Percentiles rank a stretch among this genome's conserved stretches.
phyloP scores from a whole-genome alignment of 2,888 invertebrate species.

The Drosophila parthenogenetica region DNA sequence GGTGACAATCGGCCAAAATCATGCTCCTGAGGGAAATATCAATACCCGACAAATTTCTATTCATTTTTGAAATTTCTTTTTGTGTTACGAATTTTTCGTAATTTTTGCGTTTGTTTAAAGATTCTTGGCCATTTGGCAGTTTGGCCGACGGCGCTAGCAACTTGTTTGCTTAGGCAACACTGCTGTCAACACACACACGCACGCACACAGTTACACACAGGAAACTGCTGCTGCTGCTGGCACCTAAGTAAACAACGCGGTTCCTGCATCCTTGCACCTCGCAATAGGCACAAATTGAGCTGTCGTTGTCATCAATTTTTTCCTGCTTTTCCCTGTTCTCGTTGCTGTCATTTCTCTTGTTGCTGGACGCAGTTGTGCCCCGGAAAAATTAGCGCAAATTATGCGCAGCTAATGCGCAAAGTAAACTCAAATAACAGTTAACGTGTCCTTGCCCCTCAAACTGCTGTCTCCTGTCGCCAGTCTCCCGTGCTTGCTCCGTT shows the following conservation, averaged over 20 bases:
- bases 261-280: constrained; percentile 13
- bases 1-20: constrained; percentile 43
- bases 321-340: constrained; percentile 6
- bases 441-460: constrained; percentile 28
- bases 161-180: constrained; percentile 68
- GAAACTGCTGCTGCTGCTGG: constrained; percentile 4
- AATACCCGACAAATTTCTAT: not conserved
- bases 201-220: not conserved
- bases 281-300: constrained; percentile 59
- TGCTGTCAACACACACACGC: constrained; percentile 44
- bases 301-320: constrained; percentile 34
- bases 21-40: constrained; percentile 34
- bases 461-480: not conserved
- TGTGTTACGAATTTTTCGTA: not conserved
- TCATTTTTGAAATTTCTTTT: not conserved
- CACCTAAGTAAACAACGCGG: constrained; percentile 54
- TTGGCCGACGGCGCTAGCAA: constrained; percentile 72
- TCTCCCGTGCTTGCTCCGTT: not conserved
- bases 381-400: constrained; percentile 79
- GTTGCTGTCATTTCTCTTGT: constrained; percentile 18
- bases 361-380: constrained; percentile 31
- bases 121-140: constrained; percentile 79
- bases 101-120: constrained; percentile 14
- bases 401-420: constrained; percentile 71
- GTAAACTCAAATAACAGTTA: constrained; percentile 63